Base-by-base conservation (phyloP, 2,888 invertebrate genomes). In the Dinocampus coccinellae region DNA sequence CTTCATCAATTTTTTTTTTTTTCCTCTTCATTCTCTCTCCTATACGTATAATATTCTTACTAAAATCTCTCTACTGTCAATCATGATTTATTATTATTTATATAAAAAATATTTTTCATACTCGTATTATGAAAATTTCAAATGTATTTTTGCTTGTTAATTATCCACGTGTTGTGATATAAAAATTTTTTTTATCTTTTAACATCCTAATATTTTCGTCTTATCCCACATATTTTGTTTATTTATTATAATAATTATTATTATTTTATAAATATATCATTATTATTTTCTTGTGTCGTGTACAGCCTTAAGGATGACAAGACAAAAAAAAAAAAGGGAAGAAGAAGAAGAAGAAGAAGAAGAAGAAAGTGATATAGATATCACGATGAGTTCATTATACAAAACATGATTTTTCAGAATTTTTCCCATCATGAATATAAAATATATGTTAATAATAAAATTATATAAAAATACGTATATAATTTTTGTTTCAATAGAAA, bases 11-110 rank as follows among this genome's bases (percentile, higher is more conserved):
- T 70, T 73, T 69, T 68, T 75, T 70, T 61, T 47, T 67, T 20
- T 66, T 53, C 55, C 39, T 70, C 39, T 34, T 55, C 42, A 16
- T 26, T 39, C 34, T 33, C 65, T 60, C 58, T 60, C 42, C 34
- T 26, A 16, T 58, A 60, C 74, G 63, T 74, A 75, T 74, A 75
- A 72, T 75, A 66, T 62, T 68, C 67, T 71, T 73, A 64, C 72
- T 69, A n/a, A n/a, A n/a, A n/a, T n/a, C n/a, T n/a, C n/a, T n/a
- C 67, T 70, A 62, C 76, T 36, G 36, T 53, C 39, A 20, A 39
- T 39, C 61, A 47, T 16, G 47, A n/a, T n/a, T n/a, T n/a, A n/a
- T n/a, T n/a, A n/a, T n/a, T n/a, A n/a, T n/a, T n/a, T n/a, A n/a
- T n/a, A 39, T 39, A n/a, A n/a, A n/a, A n/a, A n/a, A n/a, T n/a